These are phyloP conservation scores for Octomys mimax DNA, from an alignment of 2,797 vertebrate species.

Conservation along the genomic window DNA sequence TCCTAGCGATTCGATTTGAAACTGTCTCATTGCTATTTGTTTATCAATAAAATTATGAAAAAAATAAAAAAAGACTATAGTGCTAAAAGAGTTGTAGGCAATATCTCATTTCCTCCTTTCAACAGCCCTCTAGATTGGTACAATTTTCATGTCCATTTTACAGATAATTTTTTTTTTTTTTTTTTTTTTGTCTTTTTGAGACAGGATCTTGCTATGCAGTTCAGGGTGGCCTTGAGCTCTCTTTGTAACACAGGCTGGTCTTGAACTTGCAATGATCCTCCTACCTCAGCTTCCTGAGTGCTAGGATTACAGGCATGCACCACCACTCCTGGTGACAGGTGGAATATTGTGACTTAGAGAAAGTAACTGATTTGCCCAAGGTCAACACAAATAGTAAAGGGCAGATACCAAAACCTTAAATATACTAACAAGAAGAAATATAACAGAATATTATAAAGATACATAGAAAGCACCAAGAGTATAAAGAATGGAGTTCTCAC, in stretches of 20 bases:
- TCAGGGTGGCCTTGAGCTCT: too few relatives aligned
- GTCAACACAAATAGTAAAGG: background rate
- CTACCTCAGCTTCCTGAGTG: too few relatives aligned
- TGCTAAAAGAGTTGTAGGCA: background rate
- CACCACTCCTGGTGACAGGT: background rate
- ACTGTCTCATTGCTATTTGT: too few relatives aligned
- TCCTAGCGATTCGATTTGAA: too few relatives aligned
- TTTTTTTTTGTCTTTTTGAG: too few relatives aligned
- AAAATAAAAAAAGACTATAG: background rate
- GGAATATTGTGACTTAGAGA: conserved; percentile 19
- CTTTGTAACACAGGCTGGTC: too few relatives aligned
- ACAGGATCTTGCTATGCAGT: too few relatives aligned
- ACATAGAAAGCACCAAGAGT: background rate
- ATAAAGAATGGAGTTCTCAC: background rate
- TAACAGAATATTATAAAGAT: background rate
- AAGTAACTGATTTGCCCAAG: conserved; percentile 3
- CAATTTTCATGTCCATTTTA: background rate
- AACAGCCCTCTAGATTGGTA: background rate
- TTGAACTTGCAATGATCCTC: too few relatives aligned
- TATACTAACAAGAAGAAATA: background rate
- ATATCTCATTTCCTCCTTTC: conserved; percentile 8
- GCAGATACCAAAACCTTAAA: background rate
- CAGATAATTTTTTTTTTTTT: background rate
- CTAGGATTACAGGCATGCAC: too few relatives aligned
- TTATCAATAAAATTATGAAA: too few relatives aligned